Base-by-base conservation (phyloP, 2,888 invertebrate genomes). In the Melinopterus prodromus region DNA sequence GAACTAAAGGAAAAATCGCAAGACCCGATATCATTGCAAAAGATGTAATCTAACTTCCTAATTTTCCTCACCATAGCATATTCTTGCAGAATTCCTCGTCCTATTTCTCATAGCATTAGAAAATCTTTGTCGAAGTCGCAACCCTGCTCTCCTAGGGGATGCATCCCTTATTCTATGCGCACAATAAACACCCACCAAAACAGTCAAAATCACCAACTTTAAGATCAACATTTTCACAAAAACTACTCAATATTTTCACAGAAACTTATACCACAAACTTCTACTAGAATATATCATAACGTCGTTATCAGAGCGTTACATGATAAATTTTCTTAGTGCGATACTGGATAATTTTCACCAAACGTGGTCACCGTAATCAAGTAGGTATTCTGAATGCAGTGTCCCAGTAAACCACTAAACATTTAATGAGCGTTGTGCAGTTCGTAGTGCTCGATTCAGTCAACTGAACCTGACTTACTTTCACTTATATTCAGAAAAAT, bases 21-120 rank as follows among this genome's bases (percentile, higher is more conserved):
- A n/a, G n/a, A n/a, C n/a, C n/a, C n/a, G n/a, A n/a, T n/a, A n/a
- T n/a, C n/a, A n/a, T n/a, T n/a, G n/a, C n/a, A n/a, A n/a, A n/a
- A n/a, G n/a, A n/a, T n/a, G n/a, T n/a, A n/a, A n/a, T n/a, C n/a
- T n/a, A n/a, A n/a, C n/a, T n/a, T n/a, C n/a, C n/a, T n/a, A n/a
- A n/a, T n/a, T n/a, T n/a, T n/a, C n/a, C n/a, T n/a, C 82, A 85
- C 85, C 85, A 79, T 85, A 85, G 78, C 85, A 85, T 80, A 85
- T 80, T 71, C 82, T 81, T 7, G 79, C 80, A 2, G 80, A 78
- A 70, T 79, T 83, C 15, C 81, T 79, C 37, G 81, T 79, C 16
- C 82, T 71, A 78, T 82, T 82, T 69, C 82, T 80, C 71, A 82
- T 78, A 7, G 77, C 72, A 35, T 69, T 77, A 15, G 76, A 69